Conservation (phyloP, 2,113 vertebrate genomes). For the Dolichallabes microphthalmus region DNA sequence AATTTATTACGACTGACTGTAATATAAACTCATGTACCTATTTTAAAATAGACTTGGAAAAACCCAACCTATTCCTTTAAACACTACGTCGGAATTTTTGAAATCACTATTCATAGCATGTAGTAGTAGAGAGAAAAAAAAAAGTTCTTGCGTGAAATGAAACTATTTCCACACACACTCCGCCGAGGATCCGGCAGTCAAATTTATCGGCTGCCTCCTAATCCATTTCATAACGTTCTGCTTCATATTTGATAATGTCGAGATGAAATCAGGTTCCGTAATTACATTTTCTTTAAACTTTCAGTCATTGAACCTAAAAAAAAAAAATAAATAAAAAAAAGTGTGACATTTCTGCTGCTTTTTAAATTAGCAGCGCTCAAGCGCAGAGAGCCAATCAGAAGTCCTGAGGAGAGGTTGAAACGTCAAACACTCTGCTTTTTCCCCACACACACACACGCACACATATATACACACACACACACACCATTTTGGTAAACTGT, state of each 20-base stretch:
- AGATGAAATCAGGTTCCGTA: background rate
- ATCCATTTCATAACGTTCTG: background rate
- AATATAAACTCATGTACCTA: too few relatives aligned
- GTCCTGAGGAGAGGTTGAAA: background rate
- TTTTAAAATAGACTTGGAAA: too few relatives aligned
- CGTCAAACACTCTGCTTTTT: background rate
- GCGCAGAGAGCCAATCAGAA: background rate
- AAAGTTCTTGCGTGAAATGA: background rate
- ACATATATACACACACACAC: background rate
- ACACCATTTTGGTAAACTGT: background rate
- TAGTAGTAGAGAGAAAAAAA: too few relatives aligned
- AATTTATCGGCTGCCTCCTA: background rate
- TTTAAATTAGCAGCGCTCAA: background rate
- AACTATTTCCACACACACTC: background rate
- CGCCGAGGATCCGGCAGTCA: background rate
- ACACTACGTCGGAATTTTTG: background rate
- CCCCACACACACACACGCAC: background rate
- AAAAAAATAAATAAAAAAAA: background rate
- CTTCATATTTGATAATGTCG: background rate
- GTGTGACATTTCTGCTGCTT: background rate
- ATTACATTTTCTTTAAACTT: conserved; percentile 17
- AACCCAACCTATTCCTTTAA: background rate
- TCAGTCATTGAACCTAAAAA: conserved; percentile 4
- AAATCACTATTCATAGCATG: background rate
- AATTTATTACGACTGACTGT: too few relatives aligned